Base-by-base conservation (phyloP, 2,888 invertebrate genomes). In the Bursaphelenchus okinawaensis region DNA sequence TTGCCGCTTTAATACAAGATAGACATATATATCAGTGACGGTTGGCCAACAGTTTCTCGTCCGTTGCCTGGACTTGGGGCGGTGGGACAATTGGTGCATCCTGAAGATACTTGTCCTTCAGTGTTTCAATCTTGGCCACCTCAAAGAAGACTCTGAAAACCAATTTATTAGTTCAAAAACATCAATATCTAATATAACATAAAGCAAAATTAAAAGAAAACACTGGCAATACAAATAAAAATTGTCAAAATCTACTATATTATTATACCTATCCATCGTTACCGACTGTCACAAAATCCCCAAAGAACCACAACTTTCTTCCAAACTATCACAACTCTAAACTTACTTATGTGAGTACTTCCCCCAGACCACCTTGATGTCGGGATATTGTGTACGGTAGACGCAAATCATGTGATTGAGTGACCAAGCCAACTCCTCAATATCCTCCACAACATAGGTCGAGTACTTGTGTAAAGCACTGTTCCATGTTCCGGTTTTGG, bases 301-400 rank as follows among this genome's bases (percentile, higher is more conserved):
- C n/a, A n/a, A n/a, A n/a, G n/a, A n/a, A n/a, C n/a, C n/a, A n/a
- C n/a, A n/a, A n/a, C n/a, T n/a, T n/a, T n/a, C n/a, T n/a, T n/a
- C n/a, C n/a, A n/a, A n/a, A n/a, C n/a, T n/a, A n/a, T n/a, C n/a
- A n/a, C n/a, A n/a, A n/a, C n/a, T n/a, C n/a, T n/a, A 29, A 55
- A 74, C 70, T 62, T n/a, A 69, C 67, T 76, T 75, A 68, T 81
- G 79, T 40, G 68, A 67, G 65, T 81, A 81, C 66, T 81, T 81
- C 57, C 68, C 63, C 26, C 62, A 67, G 58, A 80, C 68, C 23
- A 71, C 74, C n/a, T 64, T 52, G 31, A 73, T 51, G n/a, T 72
- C 51, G 8, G 57, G 52, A 40, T 51, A 60, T 9, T 31, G 23
- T 8, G 50, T n/a, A 22, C 62, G 22, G 56, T 54, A 61, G 12